phyloP scores from a whole-genome alignment of 2,888 invertebrate genomes.

The Trissolcus brochymenae region DNA sequence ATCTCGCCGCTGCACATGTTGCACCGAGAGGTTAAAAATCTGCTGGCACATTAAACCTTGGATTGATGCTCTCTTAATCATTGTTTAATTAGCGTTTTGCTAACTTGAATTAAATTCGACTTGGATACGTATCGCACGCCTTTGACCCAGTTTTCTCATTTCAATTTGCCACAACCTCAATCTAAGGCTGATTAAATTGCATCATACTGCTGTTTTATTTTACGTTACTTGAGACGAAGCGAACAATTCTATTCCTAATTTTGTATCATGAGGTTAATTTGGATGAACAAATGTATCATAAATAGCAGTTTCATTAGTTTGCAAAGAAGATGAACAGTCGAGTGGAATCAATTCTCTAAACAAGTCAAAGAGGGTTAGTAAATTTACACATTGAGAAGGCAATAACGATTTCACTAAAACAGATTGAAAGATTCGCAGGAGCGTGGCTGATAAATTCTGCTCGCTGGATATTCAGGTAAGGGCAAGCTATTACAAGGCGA shows the following conservation, averaged over 20 bases:
- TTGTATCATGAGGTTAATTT: no score
- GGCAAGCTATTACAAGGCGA: constrained; percentile 76
- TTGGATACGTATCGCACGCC: constrained; percentile 15
- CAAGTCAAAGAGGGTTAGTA: constrained; percentile 1
- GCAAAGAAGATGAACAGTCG: neutral
- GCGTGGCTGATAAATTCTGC: constrained; percentile 55
- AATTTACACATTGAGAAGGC: constrained; percentile 39
- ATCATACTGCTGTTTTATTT: constrained; percentile 14
- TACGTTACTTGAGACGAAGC: neutral
- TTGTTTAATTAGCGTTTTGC: constrained; percentile 39
- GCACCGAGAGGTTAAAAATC: constrained; percentile 30
- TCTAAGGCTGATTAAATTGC: constrained; percentile 26
- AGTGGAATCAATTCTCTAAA: constrained; percentile 23
- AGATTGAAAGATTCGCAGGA: constrained; percentile 54
- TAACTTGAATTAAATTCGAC: constrained; percentile 25
- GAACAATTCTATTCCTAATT: no score
- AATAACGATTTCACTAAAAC: constrained; percentile 53
- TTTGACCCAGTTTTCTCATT: constrained; percentile 45
- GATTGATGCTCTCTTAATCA: neutral
- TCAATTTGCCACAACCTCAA: constrained; percentile 33
- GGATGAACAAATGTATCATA: no score
- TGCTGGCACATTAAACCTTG: neutral
- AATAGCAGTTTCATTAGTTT: constrained; percentile 12
- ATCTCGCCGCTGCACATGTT: constrained; percentile 21
- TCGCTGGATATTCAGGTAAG: constrained; percentile 73